Evolutionary conservation across 2,888 invertebrate species (phyloP).

Genomic region (Hedya salicella): DNA sequence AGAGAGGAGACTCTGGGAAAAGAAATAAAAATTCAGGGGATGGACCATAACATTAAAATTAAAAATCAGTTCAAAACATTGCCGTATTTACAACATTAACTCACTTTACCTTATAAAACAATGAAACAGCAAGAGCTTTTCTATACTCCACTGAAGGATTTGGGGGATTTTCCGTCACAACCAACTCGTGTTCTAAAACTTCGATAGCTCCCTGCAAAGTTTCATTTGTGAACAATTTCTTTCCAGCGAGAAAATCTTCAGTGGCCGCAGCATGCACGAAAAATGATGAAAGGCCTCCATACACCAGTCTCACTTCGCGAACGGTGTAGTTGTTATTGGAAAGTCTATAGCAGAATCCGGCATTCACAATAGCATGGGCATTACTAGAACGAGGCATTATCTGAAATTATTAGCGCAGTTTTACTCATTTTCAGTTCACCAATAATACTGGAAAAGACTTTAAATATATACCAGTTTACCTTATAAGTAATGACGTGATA

Average conservation of each 20-base stretch:
- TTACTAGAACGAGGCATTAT: constrained; percentile 88
- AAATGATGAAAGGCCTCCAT: constrained; percentile 78
- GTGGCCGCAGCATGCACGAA: constrained; percentile 66
- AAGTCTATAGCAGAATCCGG: constrained; percentile 86
- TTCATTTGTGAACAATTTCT: constrained; percentile 63
- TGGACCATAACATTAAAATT: no score
- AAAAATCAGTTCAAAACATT: no score
- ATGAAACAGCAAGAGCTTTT: constrained; percentile 81
- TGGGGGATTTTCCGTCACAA: constrained; percentile 67
- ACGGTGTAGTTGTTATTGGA: constrained; percentile 60
- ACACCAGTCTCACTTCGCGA: constrained; percentile 77
- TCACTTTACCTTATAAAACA: constrained; percentile 84
- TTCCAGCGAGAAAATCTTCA: constrained; percentile 63
- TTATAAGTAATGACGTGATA: constrained; percentile 85
- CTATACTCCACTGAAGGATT: constrained; percentile 85
- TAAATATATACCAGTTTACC: no score
- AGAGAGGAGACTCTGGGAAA: constrained; percentile 78
- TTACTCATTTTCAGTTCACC: not conserved
- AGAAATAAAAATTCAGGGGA: not conserved
- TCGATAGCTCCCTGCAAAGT: constrained; percentile 67
- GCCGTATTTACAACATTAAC: no score
- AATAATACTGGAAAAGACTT: no score
- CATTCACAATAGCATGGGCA: constrained; percentile 88
- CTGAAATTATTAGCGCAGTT: constrained; percentile 59
- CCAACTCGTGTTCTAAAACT: constrained; percentile 57